phyloP scores from a whole-genome alignment of 2,113 vertebrate genomes.

The Muntiacus muntjak region DNA sequence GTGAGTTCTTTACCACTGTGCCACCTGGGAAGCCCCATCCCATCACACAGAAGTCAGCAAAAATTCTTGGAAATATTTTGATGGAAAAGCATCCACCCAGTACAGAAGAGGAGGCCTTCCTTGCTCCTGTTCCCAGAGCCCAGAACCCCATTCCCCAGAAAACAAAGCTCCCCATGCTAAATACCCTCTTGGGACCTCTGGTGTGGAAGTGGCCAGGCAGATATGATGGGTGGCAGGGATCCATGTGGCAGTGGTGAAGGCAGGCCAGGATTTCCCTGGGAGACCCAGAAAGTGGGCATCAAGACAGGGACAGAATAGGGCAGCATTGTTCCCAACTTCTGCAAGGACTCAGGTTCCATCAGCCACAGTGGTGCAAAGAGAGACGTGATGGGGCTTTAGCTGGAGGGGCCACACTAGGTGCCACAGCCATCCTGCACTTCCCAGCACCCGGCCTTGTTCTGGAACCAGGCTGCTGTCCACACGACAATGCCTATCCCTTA shows the following conservation, averaged over 20 bases:
- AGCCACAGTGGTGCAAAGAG: rapidly evolving
- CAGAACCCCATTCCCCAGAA: not conserved
- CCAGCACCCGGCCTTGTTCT: rapidly evolving
- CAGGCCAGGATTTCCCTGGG: not conserved
- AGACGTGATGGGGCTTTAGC: rapidly evolving
- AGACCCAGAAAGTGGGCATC: rapidly evolving
- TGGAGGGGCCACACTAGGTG: rapidly evolving
- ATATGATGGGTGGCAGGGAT: rapidly evolving
- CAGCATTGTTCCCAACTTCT: no score
- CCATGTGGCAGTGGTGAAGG: rapidly evolving
- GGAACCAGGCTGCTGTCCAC: rapidly evolving
- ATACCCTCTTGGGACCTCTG: rapidly evolving
- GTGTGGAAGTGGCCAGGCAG: no score
- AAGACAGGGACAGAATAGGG: rapidly evolving
- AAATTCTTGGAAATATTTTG: rapidly evolving
- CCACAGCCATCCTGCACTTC: rapidly evolving
- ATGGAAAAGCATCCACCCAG: rapidly evolving
- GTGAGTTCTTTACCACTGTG: not conserved
- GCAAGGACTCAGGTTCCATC: rapidly evolving
- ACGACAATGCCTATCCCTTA: rapidly evolving
- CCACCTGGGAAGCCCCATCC: not conserved
- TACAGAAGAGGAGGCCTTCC: rapidly evolving
- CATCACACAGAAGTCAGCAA: not conserved
- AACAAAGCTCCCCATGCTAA: not conserved
- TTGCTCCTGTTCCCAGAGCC: rapidly evolving